Base-by-base conservation (phyloP, 2,113 vertebrate species). In the western clawed frog (Xenopus tropicalis) region DNA sequence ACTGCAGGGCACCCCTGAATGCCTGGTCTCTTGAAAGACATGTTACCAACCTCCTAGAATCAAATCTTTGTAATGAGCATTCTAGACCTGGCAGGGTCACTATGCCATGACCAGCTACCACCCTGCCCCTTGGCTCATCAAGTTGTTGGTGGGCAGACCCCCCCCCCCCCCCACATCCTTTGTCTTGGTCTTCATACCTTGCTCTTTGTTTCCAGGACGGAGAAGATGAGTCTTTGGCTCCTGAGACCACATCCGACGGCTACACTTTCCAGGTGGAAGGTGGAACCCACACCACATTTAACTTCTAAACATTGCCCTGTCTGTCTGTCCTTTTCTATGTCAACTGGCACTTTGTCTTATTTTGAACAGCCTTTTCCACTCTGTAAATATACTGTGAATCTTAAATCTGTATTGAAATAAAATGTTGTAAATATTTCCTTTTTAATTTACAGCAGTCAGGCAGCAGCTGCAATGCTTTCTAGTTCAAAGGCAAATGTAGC, bases 201-300 rank as follows among this genome's bases (percentile, higher is more conserved):
- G 3, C 22, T 37, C 12, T 1, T 61, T 42, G 9, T 75, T 58
- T 54, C 9, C 74, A 97, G 94, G 92, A 90, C 54, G 92, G 93
- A 1, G 93, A 95, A 76, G 93, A 97, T 61, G 84, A 90, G 59
- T 90, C 85, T 51, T 79, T 94, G 67, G 87, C 85, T n/a, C 92
- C 94, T 51, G 92, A 91, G 64, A 78, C 87, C 54, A 87, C 86
- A 66, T 79, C 74, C 82, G 92, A 92, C 17, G 83, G 81, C 61
- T 95, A 88, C 24, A 73, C 86, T 61, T 95, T 97, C 82, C 90
- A 92, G 76, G 83, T 91, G 61, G 80, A 92, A 54, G 85, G 89
- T 13, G 80, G 68, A 61, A 68, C 86, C 63, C 82, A 92, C 73
- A 85, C 87, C 77, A 87, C 90, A 79, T 98, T 95, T 71, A 85